A percentile compares a stretch with the other conserved stretches of the same genome.
Conservation (phyloP, 1,140 invertebrate species). For the Zaprionus davidi region DNA sequence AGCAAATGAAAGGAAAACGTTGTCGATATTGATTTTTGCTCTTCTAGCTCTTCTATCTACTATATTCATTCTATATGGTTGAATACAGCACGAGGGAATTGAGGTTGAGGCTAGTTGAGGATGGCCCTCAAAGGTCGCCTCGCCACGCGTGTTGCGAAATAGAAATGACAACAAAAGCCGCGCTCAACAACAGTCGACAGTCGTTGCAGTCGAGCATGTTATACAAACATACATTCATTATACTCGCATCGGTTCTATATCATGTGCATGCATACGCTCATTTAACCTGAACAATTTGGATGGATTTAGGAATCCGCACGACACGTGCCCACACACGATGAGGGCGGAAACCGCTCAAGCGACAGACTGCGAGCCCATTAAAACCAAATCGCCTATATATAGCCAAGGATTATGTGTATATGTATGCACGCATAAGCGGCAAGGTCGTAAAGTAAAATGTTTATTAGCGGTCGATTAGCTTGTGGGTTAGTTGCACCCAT, state of each 20-base stretch:
- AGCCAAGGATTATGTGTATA: conserved; percentile 35
- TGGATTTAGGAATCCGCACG: conserved; percentile 9
- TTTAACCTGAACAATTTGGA: conserved; percentile 9
- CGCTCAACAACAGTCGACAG: neutral
- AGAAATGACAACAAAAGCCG: conserved; percentile 34
- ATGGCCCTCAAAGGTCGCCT: conserved; percentile 56
- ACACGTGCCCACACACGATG: conserved; percentile 16
- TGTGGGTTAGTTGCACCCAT: neutral
- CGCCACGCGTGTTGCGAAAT: conserved; percentile 46
- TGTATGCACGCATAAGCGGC: neutral
- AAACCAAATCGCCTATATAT: conserved; percentile 45
- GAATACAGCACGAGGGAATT: conserved; percentile 37
- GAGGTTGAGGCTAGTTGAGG: conserved; percentile 19
- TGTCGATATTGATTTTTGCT: conserved; percentile 69
- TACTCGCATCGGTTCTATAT: neutral
- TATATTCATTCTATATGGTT: conserved; percentile 38
- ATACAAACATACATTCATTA: conserved; percentile 3
- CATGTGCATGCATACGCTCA: neutral
- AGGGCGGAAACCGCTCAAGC: conserved; percentile 30
- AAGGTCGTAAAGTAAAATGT: neutral
- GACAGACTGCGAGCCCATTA: conserved; percentile 25
- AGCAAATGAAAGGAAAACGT: conserved; percentile 62
- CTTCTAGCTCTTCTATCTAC: neutral
- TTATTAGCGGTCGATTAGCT: conserved; percentile 16
- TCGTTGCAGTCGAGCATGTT: neutral